phyloP scores from a whole-genome alignment of 2,888 invertebrate species.

The Ormyrus nitidulus region DNA sequence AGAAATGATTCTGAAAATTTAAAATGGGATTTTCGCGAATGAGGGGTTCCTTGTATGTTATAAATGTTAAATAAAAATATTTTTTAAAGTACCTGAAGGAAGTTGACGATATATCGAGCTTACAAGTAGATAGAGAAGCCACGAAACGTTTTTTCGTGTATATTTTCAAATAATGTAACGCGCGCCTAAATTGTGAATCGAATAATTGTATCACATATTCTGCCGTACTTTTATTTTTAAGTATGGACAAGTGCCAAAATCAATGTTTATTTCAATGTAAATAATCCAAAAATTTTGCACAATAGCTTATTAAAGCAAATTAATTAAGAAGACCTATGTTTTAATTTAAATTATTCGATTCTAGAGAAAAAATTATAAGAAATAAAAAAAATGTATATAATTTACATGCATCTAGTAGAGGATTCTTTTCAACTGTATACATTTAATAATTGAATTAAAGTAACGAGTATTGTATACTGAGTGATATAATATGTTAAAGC shows the following conservation, averaged over 20 bases:
- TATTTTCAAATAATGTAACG: conserved; percentile 48
- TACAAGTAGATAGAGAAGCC: conserved; percentile 50
- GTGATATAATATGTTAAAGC: background rate
- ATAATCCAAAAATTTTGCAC: conserved; percentile 47
- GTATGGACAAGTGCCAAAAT: conserved; percentile 54
- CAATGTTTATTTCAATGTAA: conserved; percentile 46
- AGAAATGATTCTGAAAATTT: conserved; percentile 18
- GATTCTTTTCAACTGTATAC: conserved; percentile 14
- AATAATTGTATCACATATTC: conserved; percentile 25
- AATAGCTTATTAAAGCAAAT: conserved; percentile 15
- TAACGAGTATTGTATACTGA: background rate
- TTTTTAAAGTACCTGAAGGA: conserved; percentile 52
- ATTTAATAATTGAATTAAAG: conserved; percentile 19
- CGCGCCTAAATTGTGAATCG: conserved; percentile 48
- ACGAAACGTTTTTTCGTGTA: conserved; percentile 42
- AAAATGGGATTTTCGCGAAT: background rate
- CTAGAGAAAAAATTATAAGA: conserved; percentile 3
- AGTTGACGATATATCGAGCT: conserved; percentile 53
- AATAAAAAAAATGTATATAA: conserved; percentile 18
- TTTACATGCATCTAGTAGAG: conserved; percentile 15
- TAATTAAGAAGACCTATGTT: background rate
- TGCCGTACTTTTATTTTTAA: conserved; percentile 25
- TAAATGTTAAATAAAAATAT: conserved; percentile 36
- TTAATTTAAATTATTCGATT: conserved; percentile 20
- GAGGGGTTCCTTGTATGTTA: conserved; percentile 25